Evolutionary conservation across 2,113 vertebrate species (phyloP).

Genomic region (Hepsetus odoe): DNA sequence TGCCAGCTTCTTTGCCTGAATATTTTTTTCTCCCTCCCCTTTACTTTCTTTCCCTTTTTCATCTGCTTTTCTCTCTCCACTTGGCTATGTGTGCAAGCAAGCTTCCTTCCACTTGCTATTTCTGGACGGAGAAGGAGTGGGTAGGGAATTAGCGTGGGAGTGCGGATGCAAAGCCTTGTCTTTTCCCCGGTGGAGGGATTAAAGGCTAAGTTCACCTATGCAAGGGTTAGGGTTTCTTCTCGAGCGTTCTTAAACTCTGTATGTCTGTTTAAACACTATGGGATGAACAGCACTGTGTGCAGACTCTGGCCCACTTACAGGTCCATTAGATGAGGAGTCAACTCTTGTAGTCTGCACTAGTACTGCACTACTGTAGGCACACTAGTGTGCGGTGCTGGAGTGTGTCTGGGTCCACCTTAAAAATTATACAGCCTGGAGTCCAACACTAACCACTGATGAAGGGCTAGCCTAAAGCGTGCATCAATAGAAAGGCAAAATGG

Average conservation of each 20-base stretch:
- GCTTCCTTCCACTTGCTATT: conserved; percentile 59
- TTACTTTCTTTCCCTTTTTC: conserved; percentile 19
- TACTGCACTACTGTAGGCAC: no score
- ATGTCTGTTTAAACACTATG: neutral
- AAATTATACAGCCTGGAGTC: neutral
- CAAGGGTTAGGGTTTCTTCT: neutral
- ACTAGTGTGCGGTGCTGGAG: no score
- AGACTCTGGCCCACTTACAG: no score
- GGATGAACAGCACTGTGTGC: neutral
- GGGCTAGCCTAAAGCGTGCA: neutral
- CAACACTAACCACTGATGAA: neutral
- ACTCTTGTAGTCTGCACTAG: neutral
- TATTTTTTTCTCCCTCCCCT: conserved; percentile 7
- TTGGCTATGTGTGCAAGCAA: conserved; percentile 42
- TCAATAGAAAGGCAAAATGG: no score
- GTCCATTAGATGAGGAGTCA: no score
- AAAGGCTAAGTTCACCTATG: conserved; percentile 13
- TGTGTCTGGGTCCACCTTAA: neutral
- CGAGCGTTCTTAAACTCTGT: neutral
- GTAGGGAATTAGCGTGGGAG: conserved; percentile 13
- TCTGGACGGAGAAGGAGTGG: conserved; percentile 39
- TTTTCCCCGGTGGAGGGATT: conserved; percentile 1
- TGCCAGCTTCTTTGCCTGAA: conserved; percentile 50
- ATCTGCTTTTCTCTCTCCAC: conserved; percentile 40
- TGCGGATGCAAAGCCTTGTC: conserved; percentile 44